A percentile compares a stretch with the other conserved stretches of the same genome.
These are phyloP conservation scores for Galeruca laticollis DNA, from an alignment of 2,888 invertebrate species.

Conservation along the genomic window DNA sequence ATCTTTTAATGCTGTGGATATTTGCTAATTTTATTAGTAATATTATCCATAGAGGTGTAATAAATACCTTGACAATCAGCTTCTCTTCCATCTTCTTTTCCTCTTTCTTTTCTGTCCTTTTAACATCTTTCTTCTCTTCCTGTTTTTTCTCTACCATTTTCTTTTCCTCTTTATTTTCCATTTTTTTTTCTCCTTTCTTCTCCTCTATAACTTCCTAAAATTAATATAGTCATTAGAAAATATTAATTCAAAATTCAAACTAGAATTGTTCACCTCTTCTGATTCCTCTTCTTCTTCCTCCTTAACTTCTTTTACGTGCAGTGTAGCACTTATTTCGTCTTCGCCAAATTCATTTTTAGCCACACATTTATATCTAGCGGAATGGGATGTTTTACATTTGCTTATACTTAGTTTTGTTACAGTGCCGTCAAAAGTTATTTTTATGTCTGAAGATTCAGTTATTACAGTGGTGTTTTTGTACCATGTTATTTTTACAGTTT, in stretches of 20 bases:
- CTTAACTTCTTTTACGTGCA: slow-evolving; percentile 78
- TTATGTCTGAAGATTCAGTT: slow-evolving; percentile 81
- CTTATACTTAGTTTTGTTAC: slow-evolving; percentile 84
- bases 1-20: background rate
- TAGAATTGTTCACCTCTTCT: slow-evolving; percentile 44
- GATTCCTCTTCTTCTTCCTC: slow-evolving; percentile 58
- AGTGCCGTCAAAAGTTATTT: slow-evolving; percentile 86
- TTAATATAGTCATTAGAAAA: slow-evolving; percentile 3
- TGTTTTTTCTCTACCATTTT: slow-evolving; percentile 58
- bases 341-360: slow-evolving; percentile 93
- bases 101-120: slow-evolving; percentile 61
- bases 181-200: slow-evolving; percentile 61
- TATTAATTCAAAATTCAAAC: background rate
- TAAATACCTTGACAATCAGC: slow-evolving; percentile 45
- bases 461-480: slow-evolving; percentile 85
- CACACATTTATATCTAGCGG: slow-evolving; percentile 86
- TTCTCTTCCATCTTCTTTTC: slow-evolving; percentile 51
- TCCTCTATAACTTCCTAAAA: slow-evolving; percentile 52
- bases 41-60: background rate
- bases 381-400: slow-evolving; percentile 78
- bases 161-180: slow-evolving; percentile 58
- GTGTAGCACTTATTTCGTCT: slow-evolving; percentile 87
- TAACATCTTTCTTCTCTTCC: slow-evolving; percentile 58
- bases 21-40: background rate
- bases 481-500: slow-evolving; percentile 86